Percentiles rank a stretch among this genome's conserved stretches.
These are phyloP conservation scores for Cotesia congregata DNA, from an alignment of 2,888 invertebrate genomes.

Conservation along the genomic window DNA sequence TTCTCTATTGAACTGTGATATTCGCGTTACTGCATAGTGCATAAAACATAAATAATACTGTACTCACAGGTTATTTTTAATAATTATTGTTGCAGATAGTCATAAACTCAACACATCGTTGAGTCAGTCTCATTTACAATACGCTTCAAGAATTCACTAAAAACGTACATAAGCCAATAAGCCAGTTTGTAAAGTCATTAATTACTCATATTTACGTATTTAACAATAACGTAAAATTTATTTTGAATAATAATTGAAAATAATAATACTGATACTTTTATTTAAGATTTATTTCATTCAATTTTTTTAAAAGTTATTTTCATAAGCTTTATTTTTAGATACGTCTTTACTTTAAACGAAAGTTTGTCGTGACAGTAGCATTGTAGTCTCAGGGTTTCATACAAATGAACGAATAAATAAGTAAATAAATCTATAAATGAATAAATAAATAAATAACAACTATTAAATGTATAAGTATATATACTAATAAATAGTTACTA, in stretches of 20 bases:
- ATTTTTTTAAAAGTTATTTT: not conserved
- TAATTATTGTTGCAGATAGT: constrained; percentile 43
- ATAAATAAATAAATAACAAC: constrained; percentile 47
- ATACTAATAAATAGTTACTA: constrained; percentile 5
- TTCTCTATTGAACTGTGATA: constrained; percentile 61
- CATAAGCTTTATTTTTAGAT: not conserved
- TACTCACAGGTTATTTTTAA: constrained; percentile 25
- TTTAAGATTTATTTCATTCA: not conserved
- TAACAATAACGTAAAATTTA: not conserved
- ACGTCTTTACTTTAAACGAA: constrained; percentile 27
- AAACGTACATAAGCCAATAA: not conserved
- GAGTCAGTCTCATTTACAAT: constrained; percentile 40
- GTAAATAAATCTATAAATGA: constrained; percentile 52
- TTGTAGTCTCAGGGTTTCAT: constrained; percentile 65
- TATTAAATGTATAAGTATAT: not conserved
- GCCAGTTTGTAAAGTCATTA: not conserved
- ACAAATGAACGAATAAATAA: constrained; percentile 53
- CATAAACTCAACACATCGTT: constrained; percentile 35
- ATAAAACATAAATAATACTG: constrained; percentile 40
- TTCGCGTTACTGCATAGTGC: constrained; percentile 51
- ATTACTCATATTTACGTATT: constrained; percentile 25
- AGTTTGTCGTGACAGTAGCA: constrained; percentile 63
- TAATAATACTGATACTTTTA: not conserved
- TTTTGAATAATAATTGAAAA: not conserved
- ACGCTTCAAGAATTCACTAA: constrained; percentile 37